Base-by-base conservation (phyloP, 2,797 vertebrate species). In the Phrynocephalus vlangalii region DNA sequence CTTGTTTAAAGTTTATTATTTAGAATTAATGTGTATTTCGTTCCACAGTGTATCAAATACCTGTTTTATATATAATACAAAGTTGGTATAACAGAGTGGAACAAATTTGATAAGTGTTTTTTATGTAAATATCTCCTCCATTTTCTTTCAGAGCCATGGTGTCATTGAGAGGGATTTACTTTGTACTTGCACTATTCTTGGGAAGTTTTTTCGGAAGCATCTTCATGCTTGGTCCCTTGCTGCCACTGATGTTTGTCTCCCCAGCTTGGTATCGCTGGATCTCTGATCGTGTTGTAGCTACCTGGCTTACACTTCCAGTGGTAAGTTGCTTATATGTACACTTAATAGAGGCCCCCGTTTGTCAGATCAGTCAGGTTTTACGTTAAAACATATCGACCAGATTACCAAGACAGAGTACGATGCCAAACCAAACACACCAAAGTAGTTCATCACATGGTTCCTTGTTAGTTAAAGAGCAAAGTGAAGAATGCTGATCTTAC, bases 241-340 rank as follows among this genome's bases (percentile, higher is more conserved):
- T 99, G 88, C 99, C 99, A 56, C 95, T 99, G 95, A 98, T 99
- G 98, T 96, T 99, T 91, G 72, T 99, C 91, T 98, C 97, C 0
- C 98, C 98, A 0, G 97, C 97, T 44, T 99, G 98, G 98, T 99
- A 99, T 95, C 99, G 99, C 95, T 98, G 99, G 98, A 95, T 99
- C 94, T 99, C 97, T 0, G 98, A 99, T 93, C 97, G 97, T 48
- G 93, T 99, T 44, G 98, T 99, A 26, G 99, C 99, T 88, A 98
- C 98, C 52, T 99, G 99, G 99, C 96, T 99, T 94, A 99, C 99
- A 0, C 96, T 99, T 30, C 99, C 99, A 76, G 99, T 98, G 98
- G 99, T 99, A 96, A 96, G 98, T 97, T 90, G 24, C 3, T 76
- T n/a, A 44, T 44, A 56, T 75, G 0, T 63, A 5, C 75, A 50